These are phyloP conservation scores for Knipowitschia caucasica DNA, from an alignment of 2,797 vertebrate species.

Conservation along the genomic window DNA sequence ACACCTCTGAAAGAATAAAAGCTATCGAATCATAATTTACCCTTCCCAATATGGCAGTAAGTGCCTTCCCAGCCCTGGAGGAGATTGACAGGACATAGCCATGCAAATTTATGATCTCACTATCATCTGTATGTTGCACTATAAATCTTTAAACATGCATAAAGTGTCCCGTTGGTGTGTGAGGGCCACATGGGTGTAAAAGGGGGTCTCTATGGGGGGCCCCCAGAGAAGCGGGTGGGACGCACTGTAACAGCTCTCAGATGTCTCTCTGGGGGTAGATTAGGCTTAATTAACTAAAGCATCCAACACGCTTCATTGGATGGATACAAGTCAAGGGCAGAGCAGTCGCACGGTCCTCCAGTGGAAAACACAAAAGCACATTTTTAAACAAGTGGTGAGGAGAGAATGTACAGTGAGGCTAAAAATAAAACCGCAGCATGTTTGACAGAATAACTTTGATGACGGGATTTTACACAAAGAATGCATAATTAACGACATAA, in stretches of 20 bases:
- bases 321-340: conserved; percentile 75
- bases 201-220: conserved; percentile 52
- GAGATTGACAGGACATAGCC: neutral
- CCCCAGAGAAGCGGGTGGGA: conserved; percentile 48
- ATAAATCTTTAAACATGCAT: conserved; percentile 12
- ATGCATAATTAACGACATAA: neutral
- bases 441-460: neutral
- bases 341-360: conserved; percentile 61
- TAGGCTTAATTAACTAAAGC: conserved; percentile 78
- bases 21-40: conserved; percentile 4
- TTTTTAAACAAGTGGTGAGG: conserved; percentile 14
- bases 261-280: conserved; percentile 72
- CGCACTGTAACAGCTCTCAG: conserved; percentile 67
- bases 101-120: neutral
- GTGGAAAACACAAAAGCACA: conserved; percentile 34
- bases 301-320: conserved; percentile 70
- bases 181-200: conserved; percentile 42
- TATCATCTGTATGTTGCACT: conserved; percentile 11
- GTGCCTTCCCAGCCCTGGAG: neutral
- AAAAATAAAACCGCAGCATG: neutral
- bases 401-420: conserved; percentile 6
- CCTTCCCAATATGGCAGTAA: neutral
- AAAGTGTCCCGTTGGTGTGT: conserved; percentile 16
- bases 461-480: neutral
- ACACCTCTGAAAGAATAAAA: neutral